Conservation (phyloP, 2,113 vertebrate genomes). For the Thermophis baileyi region DNA sequence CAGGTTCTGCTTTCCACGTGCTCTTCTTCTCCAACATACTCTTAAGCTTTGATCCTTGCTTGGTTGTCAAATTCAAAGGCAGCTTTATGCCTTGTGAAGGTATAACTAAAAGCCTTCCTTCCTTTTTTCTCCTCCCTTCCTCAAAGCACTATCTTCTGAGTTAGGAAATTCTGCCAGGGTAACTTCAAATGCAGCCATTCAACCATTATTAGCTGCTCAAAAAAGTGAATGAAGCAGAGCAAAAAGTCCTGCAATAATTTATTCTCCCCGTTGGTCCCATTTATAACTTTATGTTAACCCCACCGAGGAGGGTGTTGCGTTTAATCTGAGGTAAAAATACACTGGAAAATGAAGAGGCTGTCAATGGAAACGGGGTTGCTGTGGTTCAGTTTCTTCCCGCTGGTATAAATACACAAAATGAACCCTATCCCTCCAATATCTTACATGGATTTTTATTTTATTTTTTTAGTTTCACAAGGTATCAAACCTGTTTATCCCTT, state of each 20-base stretch:
- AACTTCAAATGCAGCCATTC: background rate
- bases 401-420: background rate
- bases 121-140: background rate
- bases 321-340: background rate
- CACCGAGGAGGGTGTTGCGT: background rate
- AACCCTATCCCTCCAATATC: background rate
- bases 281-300: slow-evolving; percentile 12
- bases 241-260: slow-evolving; percentile 46
- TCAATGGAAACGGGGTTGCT: background rate
- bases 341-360: slow-evolving; percentile 11
- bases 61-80: slow-evolving; percentile 32
- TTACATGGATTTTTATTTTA: background rate
- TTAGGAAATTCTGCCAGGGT: background rate
- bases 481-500: background rate
- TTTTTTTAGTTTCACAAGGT: background rate
- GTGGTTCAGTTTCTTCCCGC: background rate
- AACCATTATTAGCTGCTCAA: slow-evolving; percentile 25
- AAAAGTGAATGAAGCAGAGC: slow-evolving; percentile 7
- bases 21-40: slow-evolving; percentile 23
- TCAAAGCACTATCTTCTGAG: slow-evolving; percentile 11
- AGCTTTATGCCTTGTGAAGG: slow-evolving; percentile 25
- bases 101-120: slow-evolving; percentile 14
- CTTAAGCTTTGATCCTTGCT: background rate
- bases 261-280: slow-evolving; percentile 19
- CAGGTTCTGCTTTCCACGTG: slow-evolving; percentile 5